Percentiles rank a stretch among this genome's conserved stretches.
Evolutionary conservation across 92 coral and sea anemone genomes (phyloP).

Genomic region (Parazoanthus atlanticus): DNA sequence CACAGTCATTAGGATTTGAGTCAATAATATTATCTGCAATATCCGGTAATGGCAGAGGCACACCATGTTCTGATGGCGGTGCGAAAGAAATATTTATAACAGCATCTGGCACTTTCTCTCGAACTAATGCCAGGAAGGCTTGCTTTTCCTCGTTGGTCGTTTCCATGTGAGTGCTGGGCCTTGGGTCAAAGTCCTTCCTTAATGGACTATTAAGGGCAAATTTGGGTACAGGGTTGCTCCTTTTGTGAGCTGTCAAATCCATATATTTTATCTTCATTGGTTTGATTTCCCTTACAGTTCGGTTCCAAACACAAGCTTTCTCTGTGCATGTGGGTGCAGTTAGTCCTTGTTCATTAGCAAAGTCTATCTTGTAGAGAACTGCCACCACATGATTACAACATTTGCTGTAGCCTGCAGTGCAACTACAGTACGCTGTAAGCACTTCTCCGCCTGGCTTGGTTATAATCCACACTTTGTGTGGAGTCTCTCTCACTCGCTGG

Average conservation of each 20-base stretch:
- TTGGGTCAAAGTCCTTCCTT: slow-evolving; percentile 53
- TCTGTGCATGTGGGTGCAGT: slow-evolving; percentile 59
- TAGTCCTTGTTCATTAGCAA: slow-evolving; percentile 52
- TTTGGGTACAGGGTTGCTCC: slow-evolving; percentile 37
- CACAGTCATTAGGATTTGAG: slow-evolving; percentile 7
- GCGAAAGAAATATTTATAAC: slow-evolving; percentile 46
- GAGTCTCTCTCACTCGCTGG: slow-evolving; percentile 21
- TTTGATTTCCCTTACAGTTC: slow-evolving; percentile 38
- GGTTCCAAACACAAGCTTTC: slow-evolving; percentile 50
- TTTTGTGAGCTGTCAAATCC: slow-evolving; percentile 46
- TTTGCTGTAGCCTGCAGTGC: slow-evolving; percentile 53
- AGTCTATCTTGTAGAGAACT: slow-evolving; percentile 51
- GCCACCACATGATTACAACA: slow-evolving; percentile 64
- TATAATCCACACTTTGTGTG: slow-evolving; percentile 8
- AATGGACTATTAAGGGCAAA: slow-evolving; percentile 31
- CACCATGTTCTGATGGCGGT: slow-evolving; percentile 39
- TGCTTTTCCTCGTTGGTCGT: slow-evolving; percentile 12
- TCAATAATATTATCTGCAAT: slow-evolving; percentile 36
- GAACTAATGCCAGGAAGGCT: slow-evolving; percentile 39
- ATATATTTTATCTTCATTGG: slow-evolving; percentile 49
- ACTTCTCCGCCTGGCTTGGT: too few species aligned
- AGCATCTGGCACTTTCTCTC: slow-evolving; percentile 47
- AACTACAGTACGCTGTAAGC: slow-evolving; percentile 48
- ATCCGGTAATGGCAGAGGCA: too few species aligned
- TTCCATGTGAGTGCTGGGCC: slow-evolving; percentile 18